A percentile compares a stretch with the other conserved stretches of the same genome.
Evolutionary conservation across 2,113 vertebrate species (phyloP).

Genomic region (Picathartes gymnocephalus): DNA sequence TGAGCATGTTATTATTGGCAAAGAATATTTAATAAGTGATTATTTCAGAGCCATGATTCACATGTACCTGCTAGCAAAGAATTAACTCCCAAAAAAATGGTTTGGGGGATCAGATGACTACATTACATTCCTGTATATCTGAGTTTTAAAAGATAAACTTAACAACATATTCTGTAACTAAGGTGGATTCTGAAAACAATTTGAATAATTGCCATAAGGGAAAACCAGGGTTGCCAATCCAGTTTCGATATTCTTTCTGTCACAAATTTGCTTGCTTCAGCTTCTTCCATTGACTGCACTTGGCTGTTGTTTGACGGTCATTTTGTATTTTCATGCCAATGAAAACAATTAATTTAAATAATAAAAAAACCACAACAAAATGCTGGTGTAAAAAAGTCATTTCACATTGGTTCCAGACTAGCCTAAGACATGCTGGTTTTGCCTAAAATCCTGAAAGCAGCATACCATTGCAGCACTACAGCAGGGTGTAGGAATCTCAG

Average conservation of each 20-base stretch:
- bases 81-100: not conserved
- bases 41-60: not conserved
- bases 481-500: not conserved
- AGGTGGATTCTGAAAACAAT: not conserved
- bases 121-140: not conserved
- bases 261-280: slow-evolving; percentile 15
- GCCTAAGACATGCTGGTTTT: not conserved
- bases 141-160: not conserved
- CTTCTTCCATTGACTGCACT: not conserved
- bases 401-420: not conserved
- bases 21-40: slow-evolving; percentile 9
- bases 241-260: not conserved
- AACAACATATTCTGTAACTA: not conserved
- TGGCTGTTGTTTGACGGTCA: not conserved
- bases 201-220: not conserved
- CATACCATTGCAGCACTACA: not conserved
- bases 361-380: not conserved
- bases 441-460: not conserved
- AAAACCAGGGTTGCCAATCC: not conserved
- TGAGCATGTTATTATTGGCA: not conserved
- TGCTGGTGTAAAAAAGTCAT: not conserved
- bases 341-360: not conserved
- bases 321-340: not conserved
- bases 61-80: not conserved
- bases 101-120: not conserved